A percentile compares a stretch with the other conserved stretches of the same genome.
Evolutionary conservation across 2,888 invertebrate genomes (phyloP).

Genomic region (Drosophila maculinotata): DNA sequence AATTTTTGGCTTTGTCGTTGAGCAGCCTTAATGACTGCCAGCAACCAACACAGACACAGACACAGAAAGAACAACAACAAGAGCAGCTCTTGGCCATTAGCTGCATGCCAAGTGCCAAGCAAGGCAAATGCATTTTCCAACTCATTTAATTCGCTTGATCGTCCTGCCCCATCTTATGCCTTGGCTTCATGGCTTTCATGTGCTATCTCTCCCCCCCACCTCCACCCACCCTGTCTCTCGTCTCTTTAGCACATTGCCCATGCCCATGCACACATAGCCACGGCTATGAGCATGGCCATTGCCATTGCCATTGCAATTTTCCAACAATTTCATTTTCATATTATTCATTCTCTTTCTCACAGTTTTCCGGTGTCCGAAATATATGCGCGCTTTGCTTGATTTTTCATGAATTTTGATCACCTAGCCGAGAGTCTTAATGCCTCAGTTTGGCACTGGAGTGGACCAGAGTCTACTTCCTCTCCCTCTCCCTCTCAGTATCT

Average conservation of each 20-base stretch:
- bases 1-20: constrained; percentile 20
- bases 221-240: background rate
- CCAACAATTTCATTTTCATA: constrained; percentile 66
- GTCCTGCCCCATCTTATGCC: constrained; percentile 30
- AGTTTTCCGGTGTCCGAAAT: constrained; percentile 37
- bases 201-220: background rate
- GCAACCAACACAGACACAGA: too few relatives aligned
- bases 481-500: background rate
- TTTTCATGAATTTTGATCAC: constrained; percentile 66
- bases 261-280: constrained; percentile 1
- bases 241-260: background rate
- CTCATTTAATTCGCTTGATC: constrained; percentile 59
- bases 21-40: constrained; percentile 42
- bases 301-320: constrained; percentile 55
- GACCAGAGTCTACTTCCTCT: constrained; percentile 4
- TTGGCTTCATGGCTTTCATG: constrained; percentile 26
- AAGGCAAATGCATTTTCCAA: constrained; percentile 61
- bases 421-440: constrained; percentile 53
- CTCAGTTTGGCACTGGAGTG: constrained; percentile 20
- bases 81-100: constrained; percentile 47
- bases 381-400: constrained; percentile 51
- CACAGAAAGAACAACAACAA: constrained; percentile 15
- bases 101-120: constrained; percentile 31
- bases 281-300: constrained; percentile 6
- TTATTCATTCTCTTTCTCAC: constrained; percentile 41